Percentiles rank a stretch among this genome's conserved stretches.
phyloP scores from a whole-genome alignment of 2,113 vertebrate genomes.

The Jaculus jaculus region DNA sequence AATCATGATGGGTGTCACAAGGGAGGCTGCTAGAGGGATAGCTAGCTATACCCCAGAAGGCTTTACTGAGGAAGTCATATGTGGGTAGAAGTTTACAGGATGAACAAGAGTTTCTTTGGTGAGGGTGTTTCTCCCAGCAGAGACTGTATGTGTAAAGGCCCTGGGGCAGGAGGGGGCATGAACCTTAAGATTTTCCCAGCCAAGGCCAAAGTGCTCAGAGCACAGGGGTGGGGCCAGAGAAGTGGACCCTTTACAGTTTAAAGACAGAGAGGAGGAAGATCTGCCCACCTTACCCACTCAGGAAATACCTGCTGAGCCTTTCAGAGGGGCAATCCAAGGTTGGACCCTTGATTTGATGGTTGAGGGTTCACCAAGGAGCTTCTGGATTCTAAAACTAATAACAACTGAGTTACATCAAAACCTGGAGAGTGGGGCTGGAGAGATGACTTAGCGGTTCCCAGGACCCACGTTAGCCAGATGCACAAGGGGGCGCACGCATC shows the following conservation, averaged over 20 bases:
- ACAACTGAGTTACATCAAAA: background rate
- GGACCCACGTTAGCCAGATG: too few relatives aligned
- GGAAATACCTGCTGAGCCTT: background rate
- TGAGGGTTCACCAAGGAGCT: background rate
- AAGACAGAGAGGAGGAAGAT: background rate
- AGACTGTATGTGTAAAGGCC: background rate
- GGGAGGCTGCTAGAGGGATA: background rate
- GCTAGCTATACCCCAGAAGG: background rate
- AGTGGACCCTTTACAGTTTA: background rate
- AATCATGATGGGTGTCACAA: background rate
- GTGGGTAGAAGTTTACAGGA: background rate
- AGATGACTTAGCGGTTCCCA: too few relatives aligned
- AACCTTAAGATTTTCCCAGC: background rate
- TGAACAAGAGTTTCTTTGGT: background rate
- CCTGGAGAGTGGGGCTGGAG: too few relatives aligned
- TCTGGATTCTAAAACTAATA: constrained; percentile 1
- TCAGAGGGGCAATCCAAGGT: background rate
- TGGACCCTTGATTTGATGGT: background rate
- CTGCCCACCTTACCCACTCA: background rate
- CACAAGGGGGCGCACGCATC: too few relatives aligned
- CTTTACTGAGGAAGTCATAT: background rate
- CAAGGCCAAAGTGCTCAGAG: background rate
- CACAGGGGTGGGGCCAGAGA: background rate
- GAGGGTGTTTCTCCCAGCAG: background rate
- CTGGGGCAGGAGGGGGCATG: background rate